phyloP scores from a whole-genome alignment of 2,888 invertebrate genomes.

The Hanleya hanleyi region DNA sequence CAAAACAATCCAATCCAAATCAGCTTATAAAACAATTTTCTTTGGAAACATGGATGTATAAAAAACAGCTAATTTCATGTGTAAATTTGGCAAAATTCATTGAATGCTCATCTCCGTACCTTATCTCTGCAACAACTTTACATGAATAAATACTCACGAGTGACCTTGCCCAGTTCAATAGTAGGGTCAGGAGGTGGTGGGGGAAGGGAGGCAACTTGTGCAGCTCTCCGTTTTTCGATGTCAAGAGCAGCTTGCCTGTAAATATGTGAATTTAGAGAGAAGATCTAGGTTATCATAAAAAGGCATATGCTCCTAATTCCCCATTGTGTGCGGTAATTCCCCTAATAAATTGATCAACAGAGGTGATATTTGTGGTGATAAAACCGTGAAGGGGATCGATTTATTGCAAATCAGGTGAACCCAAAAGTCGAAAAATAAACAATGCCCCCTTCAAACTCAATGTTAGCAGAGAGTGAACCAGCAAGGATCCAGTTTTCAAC shows the following conservation, averaged over 20 bases:
- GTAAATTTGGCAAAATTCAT: background rate
- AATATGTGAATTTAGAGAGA: background rate
- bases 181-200: conserved; percentile 62
- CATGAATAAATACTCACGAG: background rate
- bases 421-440: too few relatives aligned
- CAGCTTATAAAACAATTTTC: background rate
- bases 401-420: too few relatives aligned
- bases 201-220: conserved; percentile 62
- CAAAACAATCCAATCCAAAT: too few relatives aligned
- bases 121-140: too few relatives aligned
- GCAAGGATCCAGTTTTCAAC: too few relatives aligned
- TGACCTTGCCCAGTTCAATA: background rate
- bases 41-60: background rate
- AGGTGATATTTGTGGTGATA: too few relatives aligned
- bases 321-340: too few relatives aligned
- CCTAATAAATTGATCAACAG: too few relatives aligned
- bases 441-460: too few relatives aligned
- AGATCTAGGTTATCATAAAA: background rate
- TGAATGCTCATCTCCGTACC: too few relatives aligned
- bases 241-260: conserved; percentile 63
- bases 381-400: too few relatives aligned
- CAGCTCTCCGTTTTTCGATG: conserved; percentile 59
- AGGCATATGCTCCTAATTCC: background rate
- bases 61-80: background rate
- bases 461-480: too few relatives aligned